Conservation (phyloP, 2,888 invertebrate species). For the Tiphia femorata region DNA sequence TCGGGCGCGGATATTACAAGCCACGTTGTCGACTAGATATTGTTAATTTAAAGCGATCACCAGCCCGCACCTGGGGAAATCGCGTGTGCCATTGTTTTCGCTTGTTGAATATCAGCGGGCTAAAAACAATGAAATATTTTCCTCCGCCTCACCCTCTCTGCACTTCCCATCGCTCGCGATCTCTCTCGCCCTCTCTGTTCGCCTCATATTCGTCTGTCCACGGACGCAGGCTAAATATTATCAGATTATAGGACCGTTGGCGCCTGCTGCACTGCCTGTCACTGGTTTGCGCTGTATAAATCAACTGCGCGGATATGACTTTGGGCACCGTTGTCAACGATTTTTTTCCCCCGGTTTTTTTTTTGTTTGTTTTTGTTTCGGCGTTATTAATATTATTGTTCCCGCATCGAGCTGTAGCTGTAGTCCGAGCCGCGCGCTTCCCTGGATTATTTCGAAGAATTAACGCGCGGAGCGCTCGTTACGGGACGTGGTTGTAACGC, state of each 20-base stretch:
- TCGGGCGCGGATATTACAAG: neutral
- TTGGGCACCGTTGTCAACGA: no score
- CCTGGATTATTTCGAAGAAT: no score
- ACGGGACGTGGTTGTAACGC: no score
- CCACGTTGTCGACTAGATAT: constrained; percentile 18
- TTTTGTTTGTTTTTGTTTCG: no score
- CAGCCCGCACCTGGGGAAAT: constrained; percentile 23
- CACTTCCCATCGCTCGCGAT: neutral
- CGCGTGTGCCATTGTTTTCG: constrained; percentile 27
- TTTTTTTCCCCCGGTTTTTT: no score
- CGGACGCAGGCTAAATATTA: constrained; percentile 34
- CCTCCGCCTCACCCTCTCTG: constrained; percentile 9
- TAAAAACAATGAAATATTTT: constrained; percentile 40
- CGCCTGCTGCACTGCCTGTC: no score
- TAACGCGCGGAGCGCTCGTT: no score
- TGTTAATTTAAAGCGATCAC: constrained; percentile 40
- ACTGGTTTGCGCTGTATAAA: no score
- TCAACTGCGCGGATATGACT: no score
- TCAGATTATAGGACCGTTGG: constrained; percentile 39
- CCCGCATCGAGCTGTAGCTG: no score
- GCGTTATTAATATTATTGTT: no score
- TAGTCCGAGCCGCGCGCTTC: no score
- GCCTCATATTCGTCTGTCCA: neutral
- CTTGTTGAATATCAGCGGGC: constrained; percentile 30
- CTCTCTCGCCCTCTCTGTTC: neutral